A percentile compares a stretch with the other conserved stretches of the same genome.
Evolutionary conservation across 2,113 vertebrate genomes (phyloP).

Genomic region (Sprattus sprattus): DNA sequence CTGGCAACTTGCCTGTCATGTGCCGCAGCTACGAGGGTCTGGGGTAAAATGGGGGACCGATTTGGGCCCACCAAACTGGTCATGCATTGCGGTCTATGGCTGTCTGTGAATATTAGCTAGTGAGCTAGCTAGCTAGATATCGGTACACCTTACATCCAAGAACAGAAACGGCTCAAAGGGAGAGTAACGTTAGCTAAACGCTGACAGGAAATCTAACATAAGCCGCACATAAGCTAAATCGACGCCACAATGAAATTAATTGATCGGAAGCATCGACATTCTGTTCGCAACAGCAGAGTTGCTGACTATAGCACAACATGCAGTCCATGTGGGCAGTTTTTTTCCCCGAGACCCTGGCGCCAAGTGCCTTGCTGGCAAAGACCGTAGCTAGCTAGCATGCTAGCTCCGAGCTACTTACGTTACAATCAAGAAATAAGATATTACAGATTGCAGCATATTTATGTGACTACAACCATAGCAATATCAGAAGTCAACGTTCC

Average conservation of each 20-base stretch:
- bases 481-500: not conserved
- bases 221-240: not conserved
- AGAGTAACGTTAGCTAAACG: not conserved
- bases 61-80: constrained; percentile 1
- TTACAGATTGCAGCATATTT: not conserved
- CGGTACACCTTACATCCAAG: not conserved
- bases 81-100: not conserved
- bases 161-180: not conserved
- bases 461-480: not conserved
- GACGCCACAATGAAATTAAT: not conserved
- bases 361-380: constrained; percentile 50
- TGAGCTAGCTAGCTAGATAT: not conserved
- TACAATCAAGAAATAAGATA: not conserved
- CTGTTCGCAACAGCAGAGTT: not conserved
- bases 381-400: not conserved
- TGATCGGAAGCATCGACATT: not conserved
- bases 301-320: constrained; percentile 16
- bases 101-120: constrained; percentile 9
- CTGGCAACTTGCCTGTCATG: not conserved
- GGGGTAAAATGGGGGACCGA: constrained; percentile 4
- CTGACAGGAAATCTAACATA: not conserved
- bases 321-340: constrained; percentile 40
- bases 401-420: not conserved
- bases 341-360: constrained; percentile 46
- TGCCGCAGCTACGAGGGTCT: not conserved